A percentile compares a stretch with the other conserved stretches of the same genome.
phyloP scores from a whole-genome alignment of 2,888 invertebrate genomes.

The Sympetrum striolatum region DNA sequence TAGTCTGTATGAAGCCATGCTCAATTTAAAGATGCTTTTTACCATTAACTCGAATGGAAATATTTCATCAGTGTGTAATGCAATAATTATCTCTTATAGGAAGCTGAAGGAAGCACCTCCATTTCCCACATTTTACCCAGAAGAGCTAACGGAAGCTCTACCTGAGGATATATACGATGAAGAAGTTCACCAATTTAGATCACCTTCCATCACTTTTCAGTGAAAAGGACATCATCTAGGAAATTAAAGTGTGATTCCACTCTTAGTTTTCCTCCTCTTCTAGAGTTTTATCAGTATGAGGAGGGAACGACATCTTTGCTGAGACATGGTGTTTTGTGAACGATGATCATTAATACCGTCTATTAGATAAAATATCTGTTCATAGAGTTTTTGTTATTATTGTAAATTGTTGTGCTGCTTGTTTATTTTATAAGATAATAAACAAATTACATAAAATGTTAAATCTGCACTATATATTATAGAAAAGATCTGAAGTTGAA shows the following conservation, averaged over 20 bases:
- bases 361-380: neutral
- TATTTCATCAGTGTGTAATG: neutral
- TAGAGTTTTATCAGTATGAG: neutral
- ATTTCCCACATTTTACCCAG: conserved; percentile 80
- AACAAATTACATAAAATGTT: neutral
- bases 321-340: neutral
- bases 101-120: conserved; percentile 59
- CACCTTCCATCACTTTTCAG: conserved; percentile 73
- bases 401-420: neutral
- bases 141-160: conserved; percentile 63
- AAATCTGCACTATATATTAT: neutral
- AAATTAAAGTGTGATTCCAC: too few species aligned
- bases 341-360: neutral
- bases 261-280: too few species aligned
- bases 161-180: conserved; percentile 80
- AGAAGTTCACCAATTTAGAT: conserved; percentile 75
- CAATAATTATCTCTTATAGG: conserved; percentile 47
- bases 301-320: neutral
- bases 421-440: neutral
- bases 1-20: too few species aligned
- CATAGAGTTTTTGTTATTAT: neutral
- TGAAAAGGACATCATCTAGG: conserved; percentile 51
- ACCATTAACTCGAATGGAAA: neutral
- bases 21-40: neutral
- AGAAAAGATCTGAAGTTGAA: too few species aligned